A percentile compares a stretch with the other conserved stretches of the same genome.
These are phyloP conservation scores for Zoroaster sp. DNA, from an alignment of 53 echinoderm and acorn worm species.

Conservation along the genomic window DNA sequence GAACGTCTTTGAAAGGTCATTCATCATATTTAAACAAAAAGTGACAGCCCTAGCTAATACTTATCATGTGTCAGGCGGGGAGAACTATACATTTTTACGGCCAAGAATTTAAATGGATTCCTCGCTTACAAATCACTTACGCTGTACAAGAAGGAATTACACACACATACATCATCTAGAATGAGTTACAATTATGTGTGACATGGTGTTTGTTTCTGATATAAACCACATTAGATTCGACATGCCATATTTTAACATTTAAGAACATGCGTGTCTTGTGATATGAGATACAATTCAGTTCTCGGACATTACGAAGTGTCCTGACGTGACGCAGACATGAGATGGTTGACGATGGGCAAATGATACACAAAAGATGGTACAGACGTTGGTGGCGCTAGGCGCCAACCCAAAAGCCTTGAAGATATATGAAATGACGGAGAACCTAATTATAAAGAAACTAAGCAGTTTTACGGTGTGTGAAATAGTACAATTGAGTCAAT, in stretches of 20 bases:
- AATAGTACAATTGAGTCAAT: too few species aligned
- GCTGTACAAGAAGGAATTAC: neutral
- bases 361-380: too few species aligned
- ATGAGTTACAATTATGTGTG: neutral
- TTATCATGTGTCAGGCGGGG: neutral
- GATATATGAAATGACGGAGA: too few species aligned
- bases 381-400: too few species aligned
- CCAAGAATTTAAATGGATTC: slow-evolving; percentile 37
- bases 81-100: neutral
- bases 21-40: neutral
- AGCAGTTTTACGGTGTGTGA: too few species aligned
- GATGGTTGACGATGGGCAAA: too few species aligned
- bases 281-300: too few species aligned
- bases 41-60: neutral
- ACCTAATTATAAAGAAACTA: too few species aligned
- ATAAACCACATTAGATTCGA: neutral
- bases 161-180: neutral
- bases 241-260: slow-evolving; percentile 22
- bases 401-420: too few species aligned
- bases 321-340: too few species aligned
- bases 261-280: neutral
- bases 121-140: slow-evolving; percentile 35
- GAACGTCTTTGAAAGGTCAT: too few species aligned
- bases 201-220: slow-evolving; percentile 10
- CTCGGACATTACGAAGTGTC: too few species aligned